Evolutionary conservation across 2,113 vertebrate genomes (phyloP), one percentile per base, ranked within the genome.

Genomic region (Sarotherodon lohbergeri): DNA sequence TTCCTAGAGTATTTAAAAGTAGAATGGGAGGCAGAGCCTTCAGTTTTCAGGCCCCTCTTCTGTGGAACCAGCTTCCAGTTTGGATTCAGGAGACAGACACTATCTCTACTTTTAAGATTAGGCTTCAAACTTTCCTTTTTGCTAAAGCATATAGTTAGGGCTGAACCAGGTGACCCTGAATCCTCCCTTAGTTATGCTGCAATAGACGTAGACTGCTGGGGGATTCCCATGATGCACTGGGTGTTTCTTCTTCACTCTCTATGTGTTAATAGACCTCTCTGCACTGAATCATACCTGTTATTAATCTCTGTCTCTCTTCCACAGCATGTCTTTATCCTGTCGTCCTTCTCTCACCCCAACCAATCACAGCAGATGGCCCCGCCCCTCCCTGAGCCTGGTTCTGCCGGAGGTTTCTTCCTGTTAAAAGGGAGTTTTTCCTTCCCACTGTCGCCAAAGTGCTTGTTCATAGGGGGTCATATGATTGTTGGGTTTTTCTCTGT

Each of bases 171-270:
- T 52, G 50, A 52, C 50, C 19, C 50, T 10, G 19, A 1, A 52
- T 10, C 50, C 50, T 52, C 50, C 9, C 9, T 54, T 54, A 54
- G 50, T 10, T 0, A 10, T 54, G 19, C 50, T n/a, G 19, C 24
- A 24, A 24, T 24, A 24, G 24, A 3, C 0, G 4, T 10, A 54
- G 19, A 2, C 9, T 54, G 17, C 48, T 0, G 48, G 46, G 50
- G 50, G 2, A n/a, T n/a, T 54, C 19, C 52, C 52, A 54, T 54
- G 52, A 54, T 11, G 52, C 52, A 0, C 0, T 54, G 52, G 0
- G 52, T 6, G 0, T 6, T 54, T 11, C 52, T 11, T 22, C 2
- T 3, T 22, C 52, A 22, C 52, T 4, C 0, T 12, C n/a, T 12
- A 3, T 52, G 5, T 55, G 0, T 24, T 56, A 2, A 56, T 1